Conservation (phyloP, 2,113 vertebrate genomes). For the Electrona antarctica region DNA sequence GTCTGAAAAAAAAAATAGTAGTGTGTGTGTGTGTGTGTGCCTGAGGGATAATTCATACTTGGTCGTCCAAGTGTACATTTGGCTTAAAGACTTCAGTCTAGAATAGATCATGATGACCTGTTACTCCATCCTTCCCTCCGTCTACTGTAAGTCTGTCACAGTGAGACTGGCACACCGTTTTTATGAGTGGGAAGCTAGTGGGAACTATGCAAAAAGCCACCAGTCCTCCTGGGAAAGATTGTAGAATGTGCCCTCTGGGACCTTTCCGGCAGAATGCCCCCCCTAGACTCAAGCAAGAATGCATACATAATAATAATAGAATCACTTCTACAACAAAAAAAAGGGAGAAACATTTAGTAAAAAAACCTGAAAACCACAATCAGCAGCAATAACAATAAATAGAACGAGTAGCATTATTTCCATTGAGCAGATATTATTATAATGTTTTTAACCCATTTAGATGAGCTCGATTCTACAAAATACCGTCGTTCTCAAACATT, state of each 20-base stretch:
- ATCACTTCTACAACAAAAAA: background rate
- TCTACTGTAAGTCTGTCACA: conserved; percentile 2
- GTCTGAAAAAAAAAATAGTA: too few species aligned
- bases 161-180: conserved; percentile 21
- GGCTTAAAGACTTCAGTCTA: too few species aligned
- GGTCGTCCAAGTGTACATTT: too few species aligned
- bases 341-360: background rate
- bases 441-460: too few species aligned
- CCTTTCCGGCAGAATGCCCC: conserved; percentile 36
- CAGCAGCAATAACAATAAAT: too few species aligned
- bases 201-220: conserved; percentile 46
- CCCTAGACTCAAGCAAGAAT: conserved; percentile 20
- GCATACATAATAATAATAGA: conserved; percentile 23
- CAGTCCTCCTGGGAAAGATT: conserved; percentile 44
- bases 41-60: too few species aligned
- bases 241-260: conserved; percentile 11
- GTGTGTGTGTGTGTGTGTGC: too few species aligned
- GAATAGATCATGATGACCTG: too few species aligned
- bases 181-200: conserved; percentile 21
- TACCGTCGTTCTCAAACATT: too few species aligned
- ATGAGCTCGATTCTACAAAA: too few species aligned
- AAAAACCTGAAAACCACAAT: background rate
- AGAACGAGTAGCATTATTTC: too few species aligned
- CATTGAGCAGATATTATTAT: too few species aligned
- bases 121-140: conserved; percentile 1